These are phyloP conservation scores for Corythornis leucogaster DNA, from an alignment of 2,797 vertebrate species.

Conservation along the genomic window DNA sequence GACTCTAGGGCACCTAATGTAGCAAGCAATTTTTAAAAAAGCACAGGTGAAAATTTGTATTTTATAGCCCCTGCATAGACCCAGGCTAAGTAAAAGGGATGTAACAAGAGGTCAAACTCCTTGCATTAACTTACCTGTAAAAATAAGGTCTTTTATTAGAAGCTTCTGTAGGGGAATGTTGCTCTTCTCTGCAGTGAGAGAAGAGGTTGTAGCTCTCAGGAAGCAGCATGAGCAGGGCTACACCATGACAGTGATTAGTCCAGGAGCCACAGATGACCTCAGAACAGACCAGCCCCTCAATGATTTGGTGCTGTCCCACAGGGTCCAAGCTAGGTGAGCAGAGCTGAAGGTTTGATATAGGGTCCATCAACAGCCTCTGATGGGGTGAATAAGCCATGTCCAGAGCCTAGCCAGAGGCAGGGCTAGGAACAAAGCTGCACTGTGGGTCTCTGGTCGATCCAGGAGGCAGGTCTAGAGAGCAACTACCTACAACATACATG, in stretches of 20 bases:
- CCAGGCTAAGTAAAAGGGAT: background rate
- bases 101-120: background rate
- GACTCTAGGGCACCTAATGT: background rate
- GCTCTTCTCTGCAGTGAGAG: background rate
- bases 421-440: background rate
- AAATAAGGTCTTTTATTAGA: background rate
- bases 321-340: background rate
- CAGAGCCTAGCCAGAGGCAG: background rate
- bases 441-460: too few species aligned
- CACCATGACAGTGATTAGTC: background rate
- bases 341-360: background rate
- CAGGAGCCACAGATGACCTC: background rate
- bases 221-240: background rate
- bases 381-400: rapidly evolving
- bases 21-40: background rate
- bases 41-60: background rate
- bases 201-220: background rate
- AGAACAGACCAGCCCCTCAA: background rate
- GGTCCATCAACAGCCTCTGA: background rate
- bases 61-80: background rate
- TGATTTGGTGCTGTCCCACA: background rate
- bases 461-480: background rate
- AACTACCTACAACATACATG: background rate
- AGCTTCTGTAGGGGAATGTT: background rate
- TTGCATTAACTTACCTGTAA: background rate